These are phyloP conservation scores for Nemurella pictetii DNA, from an alignment of 2,888 invertebrate genomes.

Conservation along the genomic window DNA sequence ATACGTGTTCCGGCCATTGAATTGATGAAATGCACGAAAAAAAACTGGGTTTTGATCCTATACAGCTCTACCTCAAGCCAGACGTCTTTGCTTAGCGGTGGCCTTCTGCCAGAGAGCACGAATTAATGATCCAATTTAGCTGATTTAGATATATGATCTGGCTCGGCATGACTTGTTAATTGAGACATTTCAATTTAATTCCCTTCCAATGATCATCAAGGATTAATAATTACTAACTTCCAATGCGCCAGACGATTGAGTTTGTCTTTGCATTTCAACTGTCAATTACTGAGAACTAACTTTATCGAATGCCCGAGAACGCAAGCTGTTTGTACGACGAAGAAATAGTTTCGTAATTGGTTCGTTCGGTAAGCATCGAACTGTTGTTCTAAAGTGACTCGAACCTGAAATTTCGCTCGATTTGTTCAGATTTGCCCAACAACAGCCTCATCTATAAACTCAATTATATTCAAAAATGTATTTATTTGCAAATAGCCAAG, in stretches of 20 bases:
- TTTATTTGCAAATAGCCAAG: not conserved
- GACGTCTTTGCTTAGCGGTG: not conserved
- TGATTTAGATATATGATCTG: constrained; percentile 14
- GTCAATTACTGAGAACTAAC: not conserved
- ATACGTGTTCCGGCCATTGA: not conserved
- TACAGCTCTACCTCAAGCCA: too few species aligned
- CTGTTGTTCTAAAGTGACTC: not conserved
- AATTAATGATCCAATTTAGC: constrained; percentile 17
- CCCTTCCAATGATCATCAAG: constrained; percentile 8
- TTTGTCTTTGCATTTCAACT: constrained; percentile 15
- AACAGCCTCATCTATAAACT: not conserved
- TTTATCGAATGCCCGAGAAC: not conserved
- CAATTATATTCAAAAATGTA: not conserved
- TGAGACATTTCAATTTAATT: constrained; percentile 25
- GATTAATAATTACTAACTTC: constrained; percentile 13
- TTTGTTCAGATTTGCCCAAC: not conserved
- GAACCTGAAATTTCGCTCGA: not conserved
- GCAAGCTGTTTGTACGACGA: not conserved
- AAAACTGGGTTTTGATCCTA: not conserved
- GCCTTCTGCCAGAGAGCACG: not conserved
- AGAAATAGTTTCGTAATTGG: not conserved
- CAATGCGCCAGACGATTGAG: not conserved
- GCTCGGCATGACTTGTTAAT: constrained; percentile 15
- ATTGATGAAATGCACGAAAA: not conserved
- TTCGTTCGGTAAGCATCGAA: not conserved